A percentile compares a stretch with the other conserved stretches of the same genome.
phyloP scores from a whole-genome alignment of 2,888 invertebrate species.

The Alsophila aescularia region DNA sequence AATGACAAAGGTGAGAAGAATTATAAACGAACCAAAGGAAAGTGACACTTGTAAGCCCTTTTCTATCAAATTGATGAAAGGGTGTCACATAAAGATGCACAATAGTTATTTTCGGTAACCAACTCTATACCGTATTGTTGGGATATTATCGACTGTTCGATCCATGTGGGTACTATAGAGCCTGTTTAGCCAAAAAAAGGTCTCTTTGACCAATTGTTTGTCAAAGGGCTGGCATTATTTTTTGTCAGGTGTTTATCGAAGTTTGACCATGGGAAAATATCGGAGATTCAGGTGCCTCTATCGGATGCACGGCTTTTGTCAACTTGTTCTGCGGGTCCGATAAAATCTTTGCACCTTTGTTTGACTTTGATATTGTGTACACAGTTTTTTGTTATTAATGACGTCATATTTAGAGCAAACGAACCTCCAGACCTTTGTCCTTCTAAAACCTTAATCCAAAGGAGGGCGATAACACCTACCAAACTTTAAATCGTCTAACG shows the following conservation, averaged over 20 bases:
- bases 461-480: constrained; percentile 67
- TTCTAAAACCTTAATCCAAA: constrained; percentile 59
- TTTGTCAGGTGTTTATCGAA: constrained; percentile 80
- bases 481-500: constrained; percentile 78
- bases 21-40: constrained; percentile 51
- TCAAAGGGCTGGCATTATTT: constrained; percentile 72
- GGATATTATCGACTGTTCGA: constrained; percentile 72
- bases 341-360: constrained; percentile 64
- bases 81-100: constrained; percentile 74
- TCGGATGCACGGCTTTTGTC: constrained; percentile 68
- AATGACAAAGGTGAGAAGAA: constrained; percentile 34
- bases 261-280: constrained; percentile 85
- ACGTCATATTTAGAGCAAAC: constrained; percentile 29
- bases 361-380: constrained; percentile 44
- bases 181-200: constrained; percentile 77
- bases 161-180: constrained; percentile 70
- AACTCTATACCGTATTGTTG: constrained; percentile 73
- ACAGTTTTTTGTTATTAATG: constrained; percentile 43
- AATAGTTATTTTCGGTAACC: constrained; percentile 76
- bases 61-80: constrained; percentile 80
- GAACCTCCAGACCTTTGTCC: constrained; percentile 32
- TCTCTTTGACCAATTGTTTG: constrained; percentile 82
- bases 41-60: constrained; percentile 81
- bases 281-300: constrained; percentile 76
- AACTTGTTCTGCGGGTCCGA: constrained; percentile 69